These are phyloP conservation scores for Dromococcyx pavoninus DNA, from an alignment of 2,797 vertebrate genomes.

Conservation along the genomic window DNA sequence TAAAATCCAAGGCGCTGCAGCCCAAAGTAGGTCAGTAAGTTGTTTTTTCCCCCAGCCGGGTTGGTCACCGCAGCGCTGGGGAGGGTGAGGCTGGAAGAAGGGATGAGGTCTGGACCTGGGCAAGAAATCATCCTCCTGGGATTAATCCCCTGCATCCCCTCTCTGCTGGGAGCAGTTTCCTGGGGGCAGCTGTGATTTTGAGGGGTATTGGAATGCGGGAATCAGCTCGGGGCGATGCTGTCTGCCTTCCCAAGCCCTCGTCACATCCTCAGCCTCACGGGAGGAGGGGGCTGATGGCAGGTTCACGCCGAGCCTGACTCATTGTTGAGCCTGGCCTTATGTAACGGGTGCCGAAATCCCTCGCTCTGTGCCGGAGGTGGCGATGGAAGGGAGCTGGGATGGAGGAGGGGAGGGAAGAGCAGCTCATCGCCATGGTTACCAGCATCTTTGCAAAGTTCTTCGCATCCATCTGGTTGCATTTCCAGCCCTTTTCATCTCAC, in stretches of 20 bases:
- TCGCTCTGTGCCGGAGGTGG: background rate
- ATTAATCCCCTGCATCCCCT: background rate
- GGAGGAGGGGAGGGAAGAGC: background rate
- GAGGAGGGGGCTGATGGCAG: rapidly evolving
- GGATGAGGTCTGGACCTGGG: background rate
- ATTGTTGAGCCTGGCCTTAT: background rate
- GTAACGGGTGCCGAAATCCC: background rate
- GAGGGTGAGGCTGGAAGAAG: background rate
- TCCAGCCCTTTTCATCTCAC: background rate
- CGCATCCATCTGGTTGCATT: background rate
- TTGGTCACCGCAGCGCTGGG: background rate
- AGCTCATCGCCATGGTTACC: constrained; percentile 34
- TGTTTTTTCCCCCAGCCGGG: background rate
- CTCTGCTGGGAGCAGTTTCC: background rate
- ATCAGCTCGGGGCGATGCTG: background rate
- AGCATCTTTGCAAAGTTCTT: background rate
- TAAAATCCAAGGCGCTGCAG: background rate
- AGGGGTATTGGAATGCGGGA: rapidly evolving
- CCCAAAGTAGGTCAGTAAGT: constrained; percentile 31
- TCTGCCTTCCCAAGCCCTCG: background rate
- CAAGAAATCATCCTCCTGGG: background rate
- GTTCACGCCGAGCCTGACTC: background rate
- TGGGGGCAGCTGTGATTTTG: background rate
- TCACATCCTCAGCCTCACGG: background rate
- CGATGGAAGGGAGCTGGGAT: background rate